Base-by-base conservation (phyloP, 2,888 invertebrate species). In the Xanthorhoe designata region DNA sequence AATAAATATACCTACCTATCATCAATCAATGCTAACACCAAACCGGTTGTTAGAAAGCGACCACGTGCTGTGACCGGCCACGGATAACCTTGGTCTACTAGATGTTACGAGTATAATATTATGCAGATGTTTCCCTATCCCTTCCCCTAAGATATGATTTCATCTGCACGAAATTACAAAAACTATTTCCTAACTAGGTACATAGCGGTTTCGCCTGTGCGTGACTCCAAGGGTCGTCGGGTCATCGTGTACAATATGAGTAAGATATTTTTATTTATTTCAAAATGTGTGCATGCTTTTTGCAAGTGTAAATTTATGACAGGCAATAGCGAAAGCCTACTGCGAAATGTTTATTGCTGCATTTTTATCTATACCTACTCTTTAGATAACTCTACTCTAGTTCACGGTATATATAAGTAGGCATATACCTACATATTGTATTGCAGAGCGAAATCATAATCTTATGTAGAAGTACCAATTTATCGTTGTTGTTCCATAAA, bases 161-260 rank as follows among this genome's bases (percentile, higher is more conserved):
- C 42, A 58, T 72, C 74, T 69, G 65, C 66, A 64, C 64, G 66
- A 62, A 70, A 75, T 84, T 84, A 78, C 83, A 82, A 77, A 83
- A 81, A 42, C 66, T n/a, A 59, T 86, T 84, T 85, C 81, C 72
- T 80, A 78, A 83, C 79, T 83, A 96, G 96, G 81, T 97, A 96
- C 83, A 94, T 97, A 74, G 96, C 96, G 77, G 96, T 95, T 19
- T 96, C 97, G 60, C 97, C 97, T 35, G 94, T 95, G 68, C 94
- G 96, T 68, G 97, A 97, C 87, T 92, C 90, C 75, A 87, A 94
- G 76, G 97, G 97, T 57, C 94, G 97, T 1, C 94, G 96, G 76
- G 96, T 97, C 70, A 94, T 97, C 78, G 94, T 97, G 66, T 94
- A 94, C 75, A 90, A 94, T 75, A 94, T 94, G 84, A 91, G 95